A percentile compares a stretch with the other conserved stretches of the same genome.
Evolutionary conservation across 1,140 invertebrate species (phyloP).

Genomic region (Holcopasites calliopsidis): DNA sequence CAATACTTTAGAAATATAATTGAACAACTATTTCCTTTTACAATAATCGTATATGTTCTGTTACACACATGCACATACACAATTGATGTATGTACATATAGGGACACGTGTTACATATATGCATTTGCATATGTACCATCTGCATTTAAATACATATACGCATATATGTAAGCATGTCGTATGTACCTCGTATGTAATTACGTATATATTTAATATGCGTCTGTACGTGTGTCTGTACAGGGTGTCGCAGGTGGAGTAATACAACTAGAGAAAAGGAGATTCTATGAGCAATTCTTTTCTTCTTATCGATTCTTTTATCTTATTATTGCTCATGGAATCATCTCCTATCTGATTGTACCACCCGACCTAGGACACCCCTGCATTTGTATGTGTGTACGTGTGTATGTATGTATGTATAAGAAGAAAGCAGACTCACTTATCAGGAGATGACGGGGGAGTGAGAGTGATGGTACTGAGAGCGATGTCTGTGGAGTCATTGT

Average conservation of each 20-base stretch:
- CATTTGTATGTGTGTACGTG: background rate
- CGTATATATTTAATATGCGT: conserved; percentile 7
- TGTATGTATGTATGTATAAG: conserved; percentile 54
- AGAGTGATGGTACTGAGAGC: conserved; percentile 79
- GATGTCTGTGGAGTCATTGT: conserved; percentile 75
- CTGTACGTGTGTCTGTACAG: too few species aligned
- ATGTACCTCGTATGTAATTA: background rate
- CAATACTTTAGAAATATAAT: conserved; percentile 46
- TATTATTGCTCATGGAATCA: too few species aligned
- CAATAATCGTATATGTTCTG: conserved; percentile 7
- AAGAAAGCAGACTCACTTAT: conserved; percentile 81
- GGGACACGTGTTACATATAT: conserved; percentile 4
- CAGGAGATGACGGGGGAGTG: conserved; percentile 82
- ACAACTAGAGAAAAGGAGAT: too few species aligned
- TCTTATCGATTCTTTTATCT: too few species aligned
- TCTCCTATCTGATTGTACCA: too few species aligned
- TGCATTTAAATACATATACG: background rate
- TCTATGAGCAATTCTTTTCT: too few species aligned
- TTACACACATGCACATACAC: conserved; percentile 29
- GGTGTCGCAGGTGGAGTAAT: too few species aligned
- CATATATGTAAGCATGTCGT: background rate
- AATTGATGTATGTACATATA: conserved; percentile 24
- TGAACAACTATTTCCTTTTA: conserved; percentile 38
- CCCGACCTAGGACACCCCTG: too few species aligned
- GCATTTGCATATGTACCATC: background rate